These are phyloP conservation scores for Sphinx pinastri DNA, from an alignment of 2,888 invertebrate species.

Conservation along the genomic window DNA sequence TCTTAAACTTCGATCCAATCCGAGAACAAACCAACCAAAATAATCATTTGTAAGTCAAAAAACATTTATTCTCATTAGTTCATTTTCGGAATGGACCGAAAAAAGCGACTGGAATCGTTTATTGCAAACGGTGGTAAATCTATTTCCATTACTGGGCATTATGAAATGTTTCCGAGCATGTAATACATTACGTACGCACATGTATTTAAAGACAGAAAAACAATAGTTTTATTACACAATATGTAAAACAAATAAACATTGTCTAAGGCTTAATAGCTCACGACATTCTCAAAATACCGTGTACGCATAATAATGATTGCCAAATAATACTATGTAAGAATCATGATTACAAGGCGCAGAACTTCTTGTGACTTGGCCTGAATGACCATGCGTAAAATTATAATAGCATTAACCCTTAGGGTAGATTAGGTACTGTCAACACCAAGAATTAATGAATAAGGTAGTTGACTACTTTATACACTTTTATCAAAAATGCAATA, in stretches of 20 bases:
- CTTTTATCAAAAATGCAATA: not conserved
- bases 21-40: too few relatives aligned
- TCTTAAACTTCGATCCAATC: too few relatives aligned
- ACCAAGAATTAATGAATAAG: not conserved
- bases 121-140: too few relatives aligned
- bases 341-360: conserved; percentile 9
- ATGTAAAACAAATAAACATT: conserved; percentile 14
- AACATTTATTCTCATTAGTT: too few relatives aligned
- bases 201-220: not conserved
- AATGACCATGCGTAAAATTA: conserved; percentile 10
- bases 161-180: too few relatives aligned
- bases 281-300: conserved; percentile 10
- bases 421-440: not conserved
- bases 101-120: too few relatives aligned
- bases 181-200: too few relatives aligned
- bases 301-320: conserved; percentile 23
- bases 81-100: too few relatives aligned
- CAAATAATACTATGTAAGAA: conserved; percentile 18
- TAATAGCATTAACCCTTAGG: conserved; percentile 9
- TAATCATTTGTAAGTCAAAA: too few relatives aligned
- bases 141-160: too few relatives aligned
- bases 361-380: conserved; percentile 16
- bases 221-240: not conserved
- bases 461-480: not conserved
- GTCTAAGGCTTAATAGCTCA: conserved; percentile 15